phyloP scores from a whole-genome alignment of 2,113 vertebrate genomes.

The Xiphias gladius region DNA sequence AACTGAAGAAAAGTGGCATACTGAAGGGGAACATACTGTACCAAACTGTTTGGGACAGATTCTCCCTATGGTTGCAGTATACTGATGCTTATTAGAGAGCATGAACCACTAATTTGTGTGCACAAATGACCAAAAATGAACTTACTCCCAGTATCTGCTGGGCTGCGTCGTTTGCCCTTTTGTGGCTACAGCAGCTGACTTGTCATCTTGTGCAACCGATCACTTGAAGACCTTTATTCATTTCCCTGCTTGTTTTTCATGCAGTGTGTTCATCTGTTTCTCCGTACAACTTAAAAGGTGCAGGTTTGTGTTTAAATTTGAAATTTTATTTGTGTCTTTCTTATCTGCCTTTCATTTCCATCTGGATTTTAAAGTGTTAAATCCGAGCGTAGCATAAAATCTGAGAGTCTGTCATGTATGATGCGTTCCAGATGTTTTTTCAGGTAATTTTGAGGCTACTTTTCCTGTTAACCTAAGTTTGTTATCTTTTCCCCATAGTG shows the following conservation, averaged over 20 bases:
- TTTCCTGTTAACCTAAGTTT: background rate
- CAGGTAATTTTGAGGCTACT: background rate
- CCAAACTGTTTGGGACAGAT: background rate
- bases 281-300: background rate
- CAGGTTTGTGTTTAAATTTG: background rate
- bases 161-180: background rate
- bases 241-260: conserved; percentile 8
- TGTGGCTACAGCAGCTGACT: conserved; percentile 8
- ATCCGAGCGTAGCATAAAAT: background rate
- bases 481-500: background rate
- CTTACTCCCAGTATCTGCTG: conserved; percentile 20
- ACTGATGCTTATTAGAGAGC: no score
- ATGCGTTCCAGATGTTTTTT: background rate
- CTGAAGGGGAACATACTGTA: no score
- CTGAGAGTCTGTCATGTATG: background rate
- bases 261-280: background rate
- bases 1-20: no score
- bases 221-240: background rate
- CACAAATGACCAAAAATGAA: conserved; percentile 14
- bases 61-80: no score
- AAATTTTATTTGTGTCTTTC: background rate
- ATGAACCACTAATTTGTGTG: background rate
- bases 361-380: background rate
- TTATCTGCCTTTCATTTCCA: background rate
- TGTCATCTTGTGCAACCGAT: conserved; percentile 12